Evolutionary conservation across 2,888 invertebrate genomes (phyloP), one percentile per base, ranked within the genome.

Genomic region (Cerastis leucographa): DNA sequence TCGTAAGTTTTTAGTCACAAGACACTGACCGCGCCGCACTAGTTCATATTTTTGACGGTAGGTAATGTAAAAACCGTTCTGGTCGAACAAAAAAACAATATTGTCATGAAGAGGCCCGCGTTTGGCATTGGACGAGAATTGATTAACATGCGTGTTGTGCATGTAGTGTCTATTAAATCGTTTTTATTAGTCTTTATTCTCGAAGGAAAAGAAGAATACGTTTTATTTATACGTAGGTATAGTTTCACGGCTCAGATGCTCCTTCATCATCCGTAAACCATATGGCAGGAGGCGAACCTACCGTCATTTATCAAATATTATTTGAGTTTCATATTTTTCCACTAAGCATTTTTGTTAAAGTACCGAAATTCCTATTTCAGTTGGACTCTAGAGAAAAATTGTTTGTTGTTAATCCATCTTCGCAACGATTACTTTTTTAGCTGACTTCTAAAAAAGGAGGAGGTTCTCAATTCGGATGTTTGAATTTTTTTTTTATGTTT

Each of bases 61-160:
- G n/a, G 17, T 49, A 59, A 62, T 71, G 65, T 35, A 86, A 83
- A 81, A 82, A 83, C 68, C 22, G 22, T 29, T 64, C 35, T 35
- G 35, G 42, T 42, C 9, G 22, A 9, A 29, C 54, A 44, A 76
- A 85, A 76, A 71, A 69, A 35, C 62, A 67, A 64, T 72, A 70
- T 67, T 74, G 78, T 74, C 71, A 71, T 42, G 61, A 12, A 59
- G 69, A 51, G 64, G 73, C 62, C 56, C 49, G 44, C 67, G 68
- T 71, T 68, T 73, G 86, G 86, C 78, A 85, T 84, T 86, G 84
- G 40, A 66, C 64, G 46, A 69, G 12, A 84, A 84, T 86, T 71
- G 59, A 86, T 70, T 70, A 78, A 71, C 46, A 83, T 56, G 71
- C 74, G 72, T 64, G 29, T 42, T 2, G 35, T 35, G 35, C 35